Conservation (phyloP, 2,888 invertebrate species). For the Aphodius granarius region DNA sequence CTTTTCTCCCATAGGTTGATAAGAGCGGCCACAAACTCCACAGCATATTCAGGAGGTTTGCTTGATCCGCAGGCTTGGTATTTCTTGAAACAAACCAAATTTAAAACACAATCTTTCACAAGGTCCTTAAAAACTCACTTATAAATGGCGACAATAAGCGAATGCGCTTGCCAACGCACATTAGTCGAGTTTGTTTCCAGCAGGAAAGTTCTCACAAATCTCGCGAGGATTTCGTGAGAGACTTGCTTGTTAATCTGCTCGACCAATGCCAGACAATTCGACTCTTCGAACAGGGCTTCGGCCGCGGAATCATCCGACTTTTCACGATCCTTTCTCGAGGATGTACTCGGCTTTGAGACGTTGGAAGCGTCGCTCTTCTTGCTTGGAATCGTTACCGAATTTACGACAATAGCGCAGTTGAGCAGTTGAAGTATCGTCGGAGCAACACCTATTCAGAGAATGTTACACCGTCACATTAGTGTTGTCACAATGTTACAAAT, state of each 20-base stretch:
- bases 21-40: conserved; percentile 93
- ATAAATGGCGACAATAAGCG: conserved; percentile 79
- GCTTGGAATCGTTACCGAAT: conserved; percentile 42
- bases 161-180: conserved; percentile 95
- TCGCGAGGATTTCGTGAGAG: conserved; percentile 63
- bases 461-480: neutral
- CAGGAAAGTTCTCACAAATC: conserved; percentile 87
- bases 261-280: conserved; percentile 67
- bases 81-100: conserved; percentile 62
- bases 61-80: conserved; percentile 76
- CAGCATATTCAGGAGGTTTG: conserved; percentile 76
- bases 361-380: conserved; percentile 35
- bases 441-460: conserved; percentile 66
- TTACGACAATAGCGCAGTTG: conserved; percentile 82
- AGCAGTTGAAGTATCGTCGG: conserved; percentile 88
- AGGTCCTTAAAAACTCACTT: conserved; percentile 58
- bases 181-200: conserved; percentile 91
- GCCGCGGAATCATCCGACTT: conserved; percentile 69
- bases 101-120: neutral
- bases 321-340: conserved; percentile 61
- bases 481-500: neutral
- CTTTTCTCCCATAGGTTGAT: conserved; percentile 89
- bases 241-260: conserved; percentile 72
- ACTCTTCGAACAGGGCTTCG: conserved; percentile 66
- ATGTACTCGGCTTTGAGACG: conserved; percentile 26